A percentile compares a stretch with the other conserved stretches of the same genome.
Conservation (phyloP, 30 jellyfish, hydroid and myxozoan species). For the Turritopsis rubra region DNA sequence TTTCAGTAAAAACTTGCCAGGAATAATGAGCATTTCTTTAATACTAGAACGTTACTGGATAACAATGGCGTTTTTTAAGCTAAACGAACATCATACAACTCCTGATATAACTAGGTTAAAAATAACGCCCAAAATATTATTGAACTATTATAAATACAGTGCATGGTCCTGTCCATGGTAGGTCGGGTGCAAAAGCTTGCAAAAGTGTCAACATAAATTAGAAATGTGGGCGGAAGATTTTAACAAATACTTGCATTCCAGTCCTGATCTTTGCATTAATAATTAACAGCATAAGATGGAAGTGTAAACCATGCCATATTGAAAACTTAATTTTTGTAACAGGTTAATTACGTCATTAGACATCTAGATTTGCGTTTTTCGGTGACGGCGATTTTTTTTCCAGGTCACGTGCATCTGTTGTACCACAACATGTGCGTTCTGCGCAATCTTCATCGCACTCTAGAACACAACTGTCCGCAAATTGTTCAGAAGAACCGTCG, state of each 20-base stretch:
- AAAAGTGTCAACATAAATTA: too few relatives aligned
- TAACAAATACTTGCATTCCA: too few relatives aligned
- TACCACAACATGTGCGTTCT: slow-evolving; percentile 38
- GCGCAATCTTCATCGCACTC: slow-evolving; percentile 40
- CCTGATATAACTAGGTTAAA: not conserved
- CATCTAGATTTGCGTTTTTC: not conserved
- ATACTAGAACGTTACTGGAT: too few relatives aligned
- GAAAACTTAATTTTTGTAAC: too few relatives aligned
- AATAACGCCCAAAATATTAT: not conserved
- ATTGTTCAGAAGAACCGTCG: slow-evolving; percentile 53
- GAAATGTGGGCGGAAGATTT: too few relatives aligned
- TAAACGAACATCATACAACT: not conserved
- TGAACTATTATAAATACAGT: not conserved
- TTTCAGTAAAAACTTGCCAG: too few relatives aligned
- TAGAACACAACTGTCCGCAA: slow-evolving; percentile 35
- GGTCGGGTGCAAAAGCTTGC: not conserved
- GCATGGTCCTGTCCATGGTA: not conserved
- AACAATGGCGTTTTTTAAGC: not conserved
- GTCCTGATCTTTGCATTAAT: too few relatives aligned
- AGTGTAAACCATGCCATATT: not conserved
- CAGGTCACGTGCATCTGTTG: slow-evolving; percentile 10
- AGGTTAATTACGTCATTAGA: not conserved
- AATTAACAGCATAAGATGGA: not conserved
- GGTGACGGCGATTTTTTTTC: not conserved
- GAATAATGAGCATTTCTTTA: too few relatives aligned